Conservation (phyloP, 2,888 invertebrate genomes). For the Glyphotaelius pellucidus region DNA sequence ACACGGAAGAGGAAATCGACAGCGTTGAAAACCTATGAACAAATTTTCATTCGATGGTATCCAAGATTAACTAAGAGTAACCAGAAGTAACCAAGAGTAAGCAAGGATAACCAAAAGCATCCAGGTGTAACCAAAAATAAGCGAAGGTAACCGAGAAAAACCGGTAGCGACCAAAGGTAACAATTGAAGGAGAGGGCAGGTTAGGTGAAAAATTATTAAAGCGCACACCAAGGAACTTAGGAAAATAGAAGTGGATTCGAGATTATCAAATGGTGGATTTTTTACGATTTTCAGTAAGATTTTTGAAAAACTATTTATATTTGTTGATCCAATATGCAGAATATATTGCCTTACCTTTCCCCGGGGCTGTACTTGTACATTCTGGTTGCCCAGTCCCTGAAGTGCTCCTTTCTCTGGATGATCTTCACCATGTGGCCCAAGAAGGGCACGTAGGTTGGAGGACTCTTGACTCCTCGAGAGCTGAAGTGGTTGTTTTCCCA, state of each 20-base stretch:
- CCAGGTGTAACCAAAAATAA: no score
- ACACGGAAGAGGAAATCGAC: no score
- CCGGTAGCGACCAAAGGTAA: no score
- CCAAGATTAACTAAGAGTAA: no score
- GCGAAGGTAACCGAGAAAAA: no score
- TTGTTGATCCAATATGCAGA: neutral
- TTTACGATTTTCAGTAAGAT: neutral
- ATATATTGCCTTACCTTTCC: conserved; percentile 68
- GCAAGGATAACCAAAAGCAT: no score
- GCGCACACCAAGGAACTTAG: neutral
- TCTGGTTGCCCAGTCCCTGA: conserved; percentile 66
- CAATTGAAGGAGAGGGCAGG: no score
- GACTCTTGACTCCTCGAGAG: conserved; percentile 68
- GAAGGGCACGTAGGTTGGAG: conserved; percentile 67
- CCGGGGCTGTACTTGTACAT: conserved; percentile 69
- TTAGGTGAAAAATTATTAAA: no score
- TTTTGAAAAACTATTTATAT: no score
- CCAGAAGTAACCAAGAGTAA: no score
- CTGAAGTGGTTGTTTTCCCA: conserved; percentile 66
- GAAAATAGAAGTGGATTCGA: conserved; percentile 66
- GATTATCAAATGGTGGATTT: neutral
- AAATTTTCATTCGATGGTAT: no score
- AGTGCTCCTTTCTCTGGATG: conserved; percentile 67
- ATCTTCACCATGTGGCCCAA: conserved; percentile 69
- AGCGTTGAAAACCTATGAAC: no score